Evolutionary conservation across 2,113 vertebrate species (phyloP).

Genomic region (Tragelaphus strepsiceros): DNA sequence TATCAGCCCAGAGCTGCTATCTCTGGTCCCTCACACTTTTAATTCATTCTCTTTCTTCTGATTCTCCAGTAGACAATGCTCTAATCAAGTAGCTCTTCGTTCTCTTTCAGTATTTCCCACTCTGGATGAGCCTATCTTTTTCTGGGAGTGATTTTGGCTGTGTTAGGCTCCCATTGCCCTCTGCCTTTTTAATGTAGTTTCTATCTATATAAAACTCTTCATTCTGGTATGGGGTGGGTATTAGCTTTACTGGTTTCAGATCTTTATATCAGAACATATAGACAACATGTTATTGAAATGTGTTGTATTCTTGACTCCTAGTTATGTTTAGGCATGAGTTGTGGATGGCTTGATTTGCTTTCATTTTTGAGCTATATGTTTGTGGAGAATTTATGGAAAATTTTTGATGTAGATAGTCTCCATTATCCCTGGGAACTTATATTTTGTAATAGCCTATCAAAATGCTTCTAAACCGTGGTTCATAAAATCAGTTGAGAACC

Average conservation of each 20-base stretch:
- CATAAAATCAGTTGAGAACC: background rate
- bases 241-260: background rate
- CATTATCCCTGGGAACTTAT: background rate
- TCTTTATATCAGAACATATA: background rate
- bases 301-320: background rate
- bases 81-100: background rate
- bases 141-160: background rate
- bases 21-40: background rate
- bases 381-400: background rate
- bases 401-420: background rate
- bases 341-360: background rate
- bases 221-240: background rate
- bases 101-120: background rate
- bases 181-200: background rate
- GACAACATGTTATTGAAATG: background rate
- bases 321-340: slow-evolving; percentile 27
- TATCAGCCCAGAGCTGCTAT: background rate
- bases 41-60: background rate
- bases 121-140: background rate
- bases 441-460: background rate
- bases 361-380: background rate
- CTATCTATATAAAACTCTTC: background rate
- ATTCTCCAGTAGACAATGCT: background rate
- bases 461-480: background rate
- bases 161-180: background rate